Conservation (phyloP, 2,113 vertebrate species). For the Lycocorax pyrrhopterus region DNA sequence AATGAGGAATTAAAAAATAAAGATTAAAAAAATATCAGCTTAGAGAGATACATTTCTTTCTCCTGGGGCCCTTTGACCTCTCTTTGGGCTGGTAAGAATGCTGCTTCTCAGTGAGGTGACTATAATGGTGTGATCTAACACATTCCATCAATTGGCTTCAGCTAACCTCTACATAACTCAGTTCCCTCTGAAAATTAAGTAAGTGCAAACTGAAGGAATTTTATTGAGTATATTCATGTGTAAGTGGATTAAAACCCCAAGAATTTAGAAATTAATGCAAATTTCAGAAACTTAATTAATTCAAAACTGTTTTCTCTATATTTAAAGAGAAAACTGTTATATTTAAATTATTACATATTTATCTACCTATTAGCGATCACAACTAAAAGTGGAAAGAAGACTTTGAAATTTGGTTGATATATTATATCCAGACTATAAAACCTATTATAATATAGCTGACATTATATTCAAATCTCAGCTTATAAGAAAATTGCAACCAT, state of each 20-base stretch:
- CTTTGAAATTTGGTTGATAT: conserved; percentile 59
- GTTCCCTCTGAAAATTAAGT: not conserved
- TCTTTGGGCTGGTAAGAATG: not conserved
- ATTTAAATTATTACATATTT: conserved; percentile 43
- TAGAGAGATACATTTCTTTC: not conserved
- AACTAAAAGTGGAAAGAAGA: not conserved
- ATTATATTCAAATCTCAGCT: conserved; percentile 33
- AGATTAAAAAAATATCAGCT: not conserved
- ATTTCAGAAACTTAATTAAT: not conserved
- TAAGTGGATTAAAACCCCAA: not conserved
- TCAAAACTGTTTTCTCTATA: not conserved
- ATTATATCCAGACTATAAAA: conserved; percentile 33
- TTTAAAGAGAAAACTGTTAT: conserved; percentile 1
- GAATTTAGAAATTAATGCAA: not conserved
- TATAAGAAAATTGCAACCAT: conserved; percentile 43
- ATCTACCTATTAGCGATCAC: conserved; percentile 17
- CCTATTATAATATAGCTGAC: not conserved
- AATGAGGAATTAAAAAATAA: not conserved
- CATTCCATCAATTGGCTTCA: not conserved
- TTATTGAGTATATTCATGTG: not conserved
- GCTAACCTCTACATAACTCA: not conserved
- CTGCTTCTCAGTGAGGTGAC: not conserved
- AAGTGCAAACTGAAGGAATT: not conserved
- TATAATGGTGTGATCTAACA: not conserved
- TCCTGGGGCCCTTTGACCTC: not conserved